These are phyloP conservation scores for Eilema sororculum DNA, from an alignment of 2,888 invertebrate genomes.

Conservation along the genomic window DNA sequence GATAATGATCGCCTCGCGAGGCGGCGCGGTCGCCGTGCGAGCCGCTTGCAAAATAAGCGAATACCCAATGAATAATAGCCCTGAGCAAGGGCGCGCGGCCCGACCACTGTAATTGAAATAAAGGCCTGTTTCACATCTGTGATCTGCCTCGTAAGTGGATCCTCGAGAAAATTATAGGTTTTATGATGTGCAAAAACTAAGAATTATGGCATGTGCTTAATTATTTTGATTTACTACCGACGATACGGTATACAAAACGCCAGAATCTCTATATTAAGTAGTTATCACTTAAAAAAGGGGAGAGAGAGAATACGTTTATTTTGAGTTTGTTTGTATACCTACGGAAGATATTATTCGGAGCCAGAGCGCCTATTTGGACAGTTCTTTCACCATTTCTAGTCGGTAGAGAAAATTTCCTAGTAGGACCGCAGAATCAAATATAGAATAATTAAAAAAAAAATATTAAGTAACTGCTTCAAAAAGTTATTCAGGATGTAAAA, in stretches of 20 bases:
- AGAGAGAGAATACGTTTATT: no score
- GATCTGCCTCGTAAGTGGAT: constrained; percentile 18
- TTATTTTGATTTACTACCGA: background rate
- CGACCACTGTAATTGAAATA: constrained; percentile 22
- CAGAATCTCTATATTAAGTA: no score
- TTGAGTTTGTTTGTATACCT: no score
- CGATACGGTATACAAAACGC: no score
- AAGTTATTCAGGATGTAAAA: background rate
- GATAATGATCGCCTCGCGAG: constrained; percentile 33
- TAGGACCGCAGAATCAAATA: no score
- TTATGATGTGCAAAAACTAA: background rate
- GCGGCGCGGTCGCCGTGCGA: background rate
- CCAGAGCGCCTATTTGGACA: no score
- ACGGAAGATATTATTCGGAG: no score
- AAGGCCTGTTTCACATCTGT: constrained; percentile 19
- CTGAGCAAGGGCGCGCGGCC: constrained; percentile 35
- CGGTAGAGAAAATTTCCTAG: no score
- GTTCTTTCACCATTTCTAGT: no score
- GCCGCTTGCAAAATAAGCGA: constrained; percentile 36
- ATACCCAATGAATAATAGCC: constrained; percentile 33
- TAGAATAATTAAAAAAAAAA: background rate
- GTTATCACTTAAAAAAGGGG: no score
- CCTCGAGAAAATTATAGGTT: constrained; percentile 6
- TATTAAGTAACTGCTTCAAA: background rate
- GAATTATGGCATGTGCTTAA: background rate